Base-by-base conservation (phyloP, 2,113 vertebrate species). In the Atrichornis clamosus region DNA sequence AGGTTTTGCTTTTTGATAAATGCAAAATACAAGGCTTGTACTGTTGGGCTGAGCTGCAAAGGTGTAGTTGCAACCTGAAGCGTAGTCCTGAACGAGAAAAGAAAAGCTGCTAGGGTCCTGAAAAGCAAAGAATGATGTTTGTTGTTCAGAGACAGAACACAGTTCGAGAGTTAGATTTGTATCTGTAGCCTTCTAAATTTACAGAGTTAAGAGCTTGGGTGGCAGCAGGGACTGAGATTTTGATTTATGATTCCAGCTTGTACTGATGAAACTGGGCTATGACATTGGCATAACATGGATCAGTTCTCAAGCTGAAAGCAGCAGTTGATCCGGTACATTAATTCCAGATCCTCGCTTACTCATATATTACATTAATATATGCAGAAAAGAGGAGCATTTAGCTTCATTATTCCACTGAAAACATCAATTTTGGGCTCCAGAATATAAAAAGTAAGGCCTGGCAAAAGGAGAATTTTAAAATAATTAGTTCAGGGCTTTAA, bases 331-430 rank as follows among this genome's bases (percentile, higher is more conserved):
- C 44, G 22, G 19, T 39, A 26, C 65, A 26, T 85, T 49, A 49
- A n/a, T 27, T 88, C 62, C n/a, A 53, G 30, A 58, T 70, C 14
- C 63, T 88, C 59, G 63, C 42, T 91, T 94, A 75, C 93, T 75
- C 33, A 93, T 23, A 59, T 13, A 30, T 87, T 96, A 28, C 37
- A 77, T n/a, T 21, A 96, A 86, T 58, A 89, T 7, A 91, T 55
- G 62, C 20, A 93, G 64, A 96, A 84, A 58, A 67, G 56, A 94
- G 23, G 24, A 55, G 22, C 30, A 93, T 95, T 95, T 94, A 62
- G 33, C 18, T 70, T 93, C 97, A 94, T 97, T 96, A 86, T 86
- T 87, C 33, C 42, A 94, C 72, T 83, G 67, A 95, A 93, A 70
- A 84, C 20, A 87, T 85, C 41, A n/a, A 6, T 74, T 74, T 75